A percentile compares a stretch with the other conserved stretches of the same genome.
These are phyloP conservation scores for Camponotus pennsylvanicus DNA, from an alignment of 1,140 invertebrate species.

Conservation along the genomic window DNA sequence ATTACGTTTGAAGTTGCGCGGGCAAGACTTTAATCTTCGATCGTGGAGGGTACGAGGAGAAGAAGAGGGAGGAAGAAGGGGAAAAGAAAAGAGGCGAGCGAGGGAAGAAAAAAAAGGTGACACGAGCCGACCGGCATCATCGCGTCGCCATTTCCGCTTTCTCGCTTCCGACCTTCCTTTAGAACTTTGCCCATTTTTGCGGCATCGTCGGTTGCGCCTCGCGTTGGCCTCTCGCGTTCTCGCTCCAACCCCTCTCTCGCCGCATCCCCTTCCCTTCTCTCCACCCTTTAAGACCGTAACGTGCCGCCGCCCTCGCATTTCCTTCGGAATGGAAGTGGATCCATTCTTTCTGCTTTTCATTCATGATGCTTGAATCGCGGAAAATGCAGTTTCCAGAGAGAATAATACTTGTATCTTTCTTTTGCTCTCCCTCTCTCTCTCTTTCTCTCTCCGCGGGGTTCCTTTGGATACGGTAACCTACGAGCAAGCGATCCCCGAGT, in stretches of 20 bases:
- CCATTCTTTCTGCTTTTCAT: slow-evolving; percentile 53
- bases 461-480: slow-evolving; percentile 39
- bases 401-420: slow-evolving; percentile 53
- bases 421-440: neutral
- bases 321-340: slow-evolving; percentile 47
- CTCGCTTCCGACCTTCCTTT: slow-evolving; percentile 34
- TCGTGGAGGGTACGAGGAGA: slow-evolving; percentile 40
- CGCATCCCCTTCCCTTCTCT: neutral
- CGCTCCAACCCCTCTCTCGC: neutral
- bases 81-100: neutral
- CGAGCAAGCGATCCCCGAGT: slow-evolving; percentile 24
- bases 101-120: neutral
- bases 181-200: slow-evolving; percentile 62
- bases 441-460: slow-evolving; percentile 6
- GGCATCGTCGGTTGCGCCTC: slow-evolving; percentile 22
- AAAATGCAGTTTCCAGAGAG: slow-evolving; percentile 60
- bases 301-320: slow-evolving; percentile 15
- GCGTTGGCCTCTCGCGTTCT: slow-evolving; percentile 8
- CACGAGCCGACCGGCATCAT: slow-evolving; percentile 46
- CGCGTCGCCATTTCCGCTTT: slow-evolving; percentile 53
- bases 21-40: slow-evolving; percentile 78
- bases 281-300: slow-evolving; percentile 32
- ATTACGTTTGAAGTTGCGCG: slow-evolving; percentile 74
- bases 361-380: slow-evolving; percentile 60
- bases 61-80: neutral